Evolutionary conservation across 2,113 vertebrate species (phyloP).

Genomic region (Dendrocopos noguchii): DNA sequence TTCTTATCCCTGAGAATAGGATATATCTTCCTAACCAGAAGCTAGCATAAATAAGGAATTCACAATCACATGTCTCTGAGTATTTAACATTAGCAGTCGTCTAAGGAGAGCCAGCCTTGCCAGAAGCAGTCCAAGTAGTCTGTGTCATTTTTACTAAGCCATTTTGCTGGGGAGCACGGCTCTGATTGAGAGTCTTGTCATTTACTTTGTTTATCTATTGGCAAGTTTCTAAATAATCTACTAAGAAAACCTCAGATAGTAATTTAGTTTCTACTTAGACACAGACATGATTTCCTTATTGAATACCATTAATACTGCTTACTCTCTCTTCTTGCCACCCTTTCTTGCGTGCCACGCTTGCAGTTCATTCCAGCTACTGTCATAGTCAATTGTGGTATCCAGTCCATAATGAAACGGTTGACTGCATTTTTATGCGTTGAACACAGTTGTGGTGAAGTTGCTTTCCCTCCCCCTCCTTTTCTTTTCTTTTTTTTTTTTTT

Average conservation of each 20-base stretch:
- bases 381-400: background rate
- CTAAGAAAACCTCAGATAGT: slow-evolving; percentile 28
- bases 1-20: background rate
- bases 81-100: background rate
- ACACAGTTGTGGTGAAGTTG: background rate
- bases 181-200: slow-evolving; percentile 46
- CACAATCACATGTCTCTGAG: background rate
- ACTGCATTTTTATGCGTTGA: background rate
- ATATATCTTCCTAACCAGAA: background rate
- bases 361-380: slow-evolving; percentile 1
- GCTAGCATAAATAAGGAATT: background rate
- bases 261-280: slow-evolving; percentile 52
- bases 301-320: slow-evolving; percentile 50
- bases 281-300: slow-evolving; percentile 36
- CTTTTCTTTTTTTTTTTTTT: too few relatives aligned
- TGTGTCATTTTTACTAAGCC: slow-evolving; percentile 28
- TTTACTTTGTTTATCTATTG: slow-evolving; percentile 54
- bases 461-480: background rate
- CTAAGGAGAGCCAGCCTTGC: background rate
- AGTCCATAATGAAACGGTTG: background rate
- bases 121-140: slow-evolving; percentile 5
- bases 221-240: slow-evolving; percentile 56
- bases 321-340: background rate
- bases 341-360: background rate
- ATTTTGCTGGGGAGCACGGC: slow-evolving; percentile 14